Evolutionary conservation across 2,888 invertebrate genomes (phyloP).

Genomic region (Mimas tiliae): DNA sequence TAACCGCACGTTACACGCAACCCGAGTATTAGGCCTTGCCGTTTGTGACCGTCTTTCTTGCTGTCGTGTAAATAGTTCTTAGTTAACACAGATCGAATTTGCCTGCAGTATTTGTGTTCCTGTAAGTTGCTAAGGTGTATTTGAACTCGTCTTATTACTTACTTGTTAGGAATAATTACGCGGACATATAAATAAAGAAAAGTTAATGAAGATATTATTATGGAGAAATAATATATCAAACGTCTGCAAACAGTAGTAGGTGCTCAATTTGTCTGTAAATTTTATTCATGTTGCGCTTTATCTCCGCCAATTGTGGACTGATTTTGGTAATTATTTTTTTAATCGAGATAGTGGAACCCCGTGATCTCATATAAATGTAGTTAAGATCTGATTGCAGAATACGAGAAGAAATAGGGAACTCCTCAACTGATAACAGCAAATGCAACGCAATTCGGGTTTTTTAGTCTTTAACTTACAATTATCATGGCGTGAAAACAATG

Average conservation of each 20-base stretch:
- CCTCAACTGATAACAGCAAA: no score
- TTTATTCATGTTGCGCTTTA: no score
- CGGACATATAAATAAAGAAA: not conserved
- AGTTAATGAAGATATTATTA: not conserved
- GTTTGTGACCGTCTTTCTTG: constrained; percentile 49
- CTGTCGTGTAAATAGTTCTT: constrained; percentile 54
- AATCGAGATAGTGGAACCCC: no score
- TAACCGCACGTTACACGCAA: constrained; percentile 71
- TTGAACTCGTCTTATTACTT: not conserved
- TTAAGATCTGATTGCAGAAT: no score
- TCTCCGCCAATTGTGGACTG: no score
- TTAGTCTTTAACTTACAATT: no score
- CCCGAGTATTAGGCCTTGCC: constrained; percentile 54
- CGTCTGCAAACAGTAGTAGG: not conserved
- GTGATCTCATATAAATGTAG: no score
- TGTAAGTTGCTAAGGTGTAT: constrained; percentile 5
- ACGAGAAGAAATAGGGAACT: no score
- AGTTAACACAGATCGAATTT: constrained; percentile 30
- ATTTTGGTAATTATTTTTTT: no score
- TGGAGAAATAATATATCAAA: not conserved
- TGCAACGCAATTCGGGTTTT: no score
- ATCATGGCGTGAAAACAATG: no score
- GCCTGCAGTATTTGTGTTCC: constrained; percentile 18
- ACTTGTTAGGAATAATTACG: not conserved
- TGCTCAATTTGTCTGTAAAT: no score